Base-by-base conservation (phyloP, 2,113 vertebrate species). In the Trochalopteron elliotii region DNA sequence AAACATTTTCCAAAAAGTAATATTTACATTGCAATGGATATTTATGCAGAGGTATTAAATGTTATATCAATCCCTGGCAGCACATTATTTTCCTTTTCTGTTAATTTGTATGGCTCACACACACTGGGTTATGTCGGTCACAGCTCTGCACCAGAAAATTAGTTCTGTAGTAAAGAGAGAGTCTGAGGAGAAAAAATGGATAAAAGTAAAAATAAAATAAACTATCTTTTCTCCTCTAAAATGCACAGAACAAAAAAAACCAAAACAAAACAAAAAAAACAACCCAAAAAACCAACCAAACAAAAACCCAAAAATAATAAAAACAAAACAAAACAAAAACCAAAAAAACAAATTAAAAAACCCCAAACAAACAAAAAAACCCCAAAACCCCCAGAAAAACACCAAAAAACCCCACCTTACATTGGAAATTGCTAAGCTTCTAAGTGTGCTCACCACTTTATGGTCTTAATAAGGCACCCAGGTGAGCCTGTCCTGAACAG, bases 11-110 rank as follows among this genome's bases (percentile, higher is more conserved):
- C 68, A 82, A 95, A 82, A 59, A 91, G 67, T 19, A 84, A 87
- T 91, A 93, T 96, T 95, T 94, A 86, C 31, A 71, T 88, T 91
- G 94, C 71, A 91, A 77, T 40, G 17, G 61, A 76, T 96, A 94
- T 88, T 95, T 72, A 87, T 6, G 4, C 60, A 70, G 50, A n/a
- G 15, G 28, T 53, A 87, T 68, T 78, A 78, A 78, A 90, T 47
- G 70, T 8, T 88, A 7, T 20, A 89, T 78, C 47, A 74, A 94
- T 60, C 25, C 2, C 0, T 78, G 63, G 56, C 92, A 93, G 50
- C 55, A 27, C 47, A 24, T 74, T 63, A 60, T 93, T 88, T 87
- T 96, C 81, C 15, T 9, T 42, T 93, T 57, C 71, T 70, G 37
- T 75, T 87, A 68, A 90, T 93, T 83, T 83, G 31, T 18, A 9